phyloP scores from a whole-genome alignment of 2,113 vertebrate species.

The Pseudolaguvia tuberculata region DNA sequence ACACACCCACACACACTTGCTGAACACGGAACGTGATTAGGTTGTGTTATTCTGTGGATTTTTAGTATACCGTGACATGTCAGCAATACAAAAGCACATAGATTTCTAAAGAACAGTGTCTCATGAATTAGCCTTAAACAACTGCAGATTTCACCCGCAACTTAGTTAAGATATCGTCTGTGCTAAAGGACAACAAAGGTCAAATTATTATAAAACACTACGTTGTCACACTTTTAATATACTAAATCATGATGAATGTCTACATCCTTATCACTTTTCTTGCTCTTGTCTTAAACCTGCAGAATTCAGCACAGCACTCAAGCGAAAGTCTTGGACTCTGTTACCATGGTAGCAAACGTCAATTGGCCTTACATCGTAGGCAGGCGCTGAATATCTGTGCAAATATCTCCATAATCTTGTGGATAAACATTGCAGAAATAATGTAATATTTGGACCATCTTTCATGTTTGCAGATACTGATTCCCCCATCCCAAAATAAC shows the following conservation, averaged over 20 bases:
- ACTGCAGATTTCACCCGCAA: background rate
- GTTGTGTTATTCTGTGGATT: constrained; percentile 11
- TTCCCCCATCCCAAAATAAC: background rate
- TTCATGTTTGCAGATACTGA: background rate
- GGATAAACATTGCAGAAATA: constrained; percentile 42
- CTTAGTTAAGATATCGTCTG: too few species aligned
- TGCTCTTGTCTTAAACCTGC: constrained; percentile 34
- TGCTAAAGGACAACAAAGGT: background rate
- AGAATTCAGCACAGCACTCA: constrained; percentile 44
- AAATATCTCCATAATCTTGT: constrained; percentile 52
- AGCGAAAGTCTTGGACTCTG: constrained; percentile 46
- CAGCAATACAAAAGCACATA: constrained; percentile 4
- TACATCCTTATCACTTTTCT: constrained; percentile 27
- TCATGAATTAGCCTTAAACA: background rate
- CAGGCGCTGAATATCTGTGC: constrained; percentile 47
- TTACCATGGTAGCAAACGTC: constrained; percentile 54
- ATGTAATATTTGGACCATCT: constrained; percentile 29
- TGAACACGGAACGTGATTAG: constrained; percentile 29
- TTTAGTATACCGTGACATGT: constrained; percentile 2
- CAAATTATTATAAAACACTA: background rate
- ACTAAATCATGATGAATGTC: background rate
- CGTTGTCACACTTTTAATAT: background rate
- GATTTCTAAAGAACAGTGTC: background rate
- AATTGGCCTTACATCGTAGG: constrained; percentile 51
- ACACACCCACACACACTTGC: constrained; percentile 39